Evolutionary conservation across 2,797 vertebrate species (phyloP).

Genomic region (Myioborus melanocephalus): DNA sequence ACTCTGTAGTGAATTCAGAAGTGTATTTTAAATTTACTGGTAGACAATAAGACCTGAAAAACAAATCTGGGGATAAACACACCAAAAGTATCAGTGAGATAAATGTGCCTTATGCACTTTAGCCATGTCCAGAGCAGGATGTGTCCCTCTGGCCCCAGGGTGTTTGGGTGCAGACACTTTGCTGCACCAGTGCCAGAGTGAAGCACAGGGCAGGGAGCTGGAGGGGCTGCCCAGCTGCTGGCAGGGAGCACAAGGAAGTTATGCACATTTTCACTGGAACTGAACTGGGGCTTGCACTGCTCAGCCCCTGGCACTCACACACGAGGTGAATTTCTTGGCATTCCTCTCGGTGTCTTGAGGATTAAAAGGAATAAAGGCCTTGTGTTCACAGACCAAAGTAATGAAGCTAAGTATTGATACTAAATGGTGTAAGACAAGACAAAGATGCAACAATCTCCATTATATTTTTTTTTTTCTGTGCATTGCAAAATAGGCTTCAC

Average conservation of each 20-base stretch:
- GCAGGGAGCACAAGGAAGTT: background rate
- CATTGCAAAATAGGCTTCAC: background rate
- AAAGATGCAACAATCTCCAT: background rate
- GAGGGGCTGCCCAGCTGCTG: background rate
- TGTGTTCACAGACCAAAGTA: background rate
- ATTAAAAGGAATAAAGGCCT: background rate
- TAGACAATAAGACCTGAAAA: background rate
- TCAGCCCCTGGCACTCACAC: background rate
- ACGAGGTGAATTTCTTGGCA: background rate
- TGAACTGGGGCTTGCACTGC: fast-evolving
- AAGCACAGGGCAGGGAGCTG: background rate
- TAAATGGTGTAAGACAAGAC: background rate
- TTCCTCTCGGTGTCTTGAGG: background rate
- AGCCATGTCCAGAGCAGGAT: background rate
- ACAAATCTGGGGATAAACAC: background rate
- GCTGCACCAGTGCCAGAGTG: fast-evolving
- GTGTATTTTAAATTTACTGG: background rate
- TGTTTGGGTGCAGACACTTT: background rate
- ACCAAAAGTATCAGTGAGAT: background rate
- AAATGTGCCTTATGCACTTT: background rate
- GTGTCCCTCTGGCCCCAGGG: background rate
- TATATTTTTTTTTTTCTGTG: background rate
- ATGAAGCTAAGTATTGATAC: background rate
- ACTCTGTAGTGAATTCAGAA: background rate
- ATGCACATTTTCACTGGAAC: background rate